Evolutionary conservation across 2,113 vertebrate species (phyloP).

Genomic region (Herpailurus yagouaroundi): DNA sequence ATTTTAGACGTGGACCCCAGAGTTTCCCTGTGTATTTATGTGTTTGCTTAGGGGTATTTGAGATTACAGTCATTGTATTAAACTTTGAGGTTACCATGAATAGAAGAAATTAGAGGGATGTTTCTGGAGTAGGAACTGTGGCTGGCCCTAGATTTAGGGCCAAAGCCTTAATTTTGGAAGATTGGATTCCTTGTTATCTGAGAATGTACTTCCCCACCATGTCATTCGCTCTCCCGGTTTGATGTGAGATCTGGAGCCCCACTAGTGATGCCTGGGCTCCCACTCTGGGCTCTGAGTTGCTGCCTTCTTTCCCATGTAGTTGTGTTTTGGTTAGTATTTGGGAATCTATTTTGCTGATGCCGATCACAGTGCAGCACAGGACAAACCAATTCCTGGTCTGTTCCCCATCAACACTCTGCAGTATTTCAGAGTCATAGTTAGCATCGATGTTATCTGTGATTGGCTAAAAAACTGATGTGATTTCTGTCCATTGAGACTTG

Average conservation of each 20-base stretch:
- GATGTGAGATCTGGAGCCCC: background rate
- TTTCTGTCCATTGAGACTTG: background rate
- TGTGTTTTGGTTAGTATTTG: background rate
- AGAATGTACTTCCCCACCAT: background rate
- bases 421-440: background rate
- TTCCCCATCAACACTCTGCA: background rate
- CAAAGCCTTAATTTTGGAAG: background rate
- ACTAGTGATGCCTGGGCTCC: background rate
- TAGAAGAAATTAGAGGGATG: background rate
- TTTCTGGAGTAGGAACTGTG: background rate
- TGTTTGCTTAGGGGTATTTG: background rate
- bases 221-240: background rate
- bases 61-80: background rate
- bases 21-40: background rate
- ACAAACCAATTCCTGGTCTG: background rate
- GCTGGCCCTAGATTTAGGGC: background rate
- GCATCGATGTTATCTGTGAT: background rate
- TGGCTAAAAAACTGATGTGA: background rate
- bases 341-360: background rate
- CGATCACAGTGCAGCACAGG: background rate
- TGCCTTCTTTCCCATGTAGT: background rate
- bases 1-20: constrained; percentile 14
- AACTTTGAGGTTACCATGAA: background rate
- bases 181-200: background rate
- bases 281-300: background rate